Conservation (phyloP, 2,797 vertebrate genomes). For the Austrolebias charrua region DNA sequence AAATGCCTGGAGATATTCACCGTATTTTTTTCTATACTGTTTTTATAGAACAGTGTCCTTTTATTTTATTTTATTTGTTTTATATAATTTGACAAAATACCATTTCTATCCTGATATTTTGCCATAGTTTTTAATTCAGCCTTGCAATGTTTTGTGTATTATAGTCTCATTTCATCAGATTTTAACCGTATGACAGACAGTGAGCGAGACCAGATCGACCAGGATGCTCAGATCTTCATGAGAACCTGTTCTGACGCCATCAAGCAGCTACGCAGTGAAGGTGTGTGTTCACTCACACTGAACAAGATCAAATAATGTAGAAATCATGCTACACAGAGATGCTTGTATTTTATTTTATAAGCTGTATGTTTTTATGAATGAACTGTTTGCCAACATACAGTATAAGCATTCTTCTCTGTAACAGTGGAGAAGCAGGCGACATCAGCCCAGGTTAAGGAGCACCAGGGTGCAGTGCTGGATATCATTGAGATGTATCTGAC, state of each 20-base stretch:
- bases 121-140: neutral
- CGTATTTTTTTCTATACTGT: too few relatives aligned
- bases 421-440: conserved; percentile 84
- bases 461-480: conserved; percentile 88
- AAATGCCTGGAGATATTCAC: too few relatives aligned
- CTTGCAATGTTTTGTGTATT: conserved; percentile 10
- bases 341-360: too few relatives aligned
- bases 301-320: too few relatives aligned
- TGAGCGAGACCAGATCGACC: conserved; percentile 96
- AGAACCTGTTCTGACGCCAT: conserved; percentile 94
- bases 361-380: too few relatives aligned
- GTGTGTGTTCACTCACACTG: conserved; percentile 56
- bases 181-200: conserved; percentile 90
- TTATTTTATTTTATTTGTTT: too few relatives aligned
- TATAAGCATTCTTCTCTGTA: too few relatives aligned
- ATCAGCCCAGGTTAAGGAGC: conserved; percentile 89
- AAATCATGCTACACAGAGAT: too few relatives aligned
- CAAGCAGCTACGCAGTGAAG: conserved; percentile 89
- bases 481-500: conserved; percentile 90
- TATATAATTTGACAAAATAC: too few relatives aligned
- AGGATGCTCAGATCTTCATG: conserved; percentile 97
- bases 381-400: too few relatives aligned
- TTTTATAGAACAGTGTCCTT: too few relatives aligned
- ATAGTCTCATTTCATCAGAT: conserved; percentile 88
- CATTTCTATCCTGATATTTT: too few relatives aligned